Base-by-base conservation (phyloP, 2,888 invertebrate genomes). In the Trachelus iudaicus region DNA sequence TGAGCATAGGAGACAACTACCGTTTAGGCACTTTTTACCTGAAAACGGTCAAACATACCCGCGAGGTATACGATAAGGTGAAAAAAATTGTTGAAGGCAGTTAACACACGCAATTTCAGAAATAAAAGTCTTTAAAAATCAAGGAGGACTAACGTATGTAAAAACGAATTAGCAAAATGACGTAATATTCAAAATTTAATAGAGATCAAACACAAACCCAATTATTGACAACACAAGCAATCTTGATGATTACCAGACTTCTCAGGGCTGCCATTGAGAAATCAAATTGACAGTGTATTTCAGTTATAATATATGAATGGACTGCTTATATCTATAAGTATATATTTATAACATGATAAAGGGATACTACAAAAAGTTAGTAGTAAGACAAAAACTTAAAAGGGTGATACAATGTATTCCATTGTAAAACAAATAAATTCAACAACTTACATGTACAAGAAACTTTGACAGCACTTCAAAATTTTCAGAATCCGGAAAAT, bases 11-110 rank as follows among this genome's bases (percentile, higher is more conserved):
- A 6, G 56, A 23, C 23, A 56, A 56, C 9, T 33, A 71, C 30
- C 71, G 30, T 71, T 33, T 34, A 34, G 23, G 30, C 71, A 71
- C 30, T 71, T 71, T 71, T 71, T 71, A 71, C 71, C 71, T 71
- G 71, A 71, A 56, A 56, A 56, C 9, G 9, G 56, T 23, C 56
- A 56, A 23, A 56, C 9, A 2, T 56, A 23, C 56, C 23, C 23
- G 56, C 56, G 56, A 23, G 9, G 23, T 56, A 23, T 56, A 9
- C 23, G 40, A 40, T 23, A 15, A 40, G 15, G 56, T 23, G 9
- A 56, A 56, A 56, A 56, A 56, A 56, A 23, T 56, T 23, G 9
- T 56, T 56, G 3, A 23, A 56, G 9, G 23, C 23, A 56, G 56
- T 56, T 23, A 56, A 56, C 56, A 56, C 23, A 23, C 1, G 15